A percentile compares a stretch with the other conserved stretches of the same genome.
phyloP scores from a whole-genome alignment of 2,888 invertebrate genomes.

The Hirtodrosophila cameraria region DNA sequence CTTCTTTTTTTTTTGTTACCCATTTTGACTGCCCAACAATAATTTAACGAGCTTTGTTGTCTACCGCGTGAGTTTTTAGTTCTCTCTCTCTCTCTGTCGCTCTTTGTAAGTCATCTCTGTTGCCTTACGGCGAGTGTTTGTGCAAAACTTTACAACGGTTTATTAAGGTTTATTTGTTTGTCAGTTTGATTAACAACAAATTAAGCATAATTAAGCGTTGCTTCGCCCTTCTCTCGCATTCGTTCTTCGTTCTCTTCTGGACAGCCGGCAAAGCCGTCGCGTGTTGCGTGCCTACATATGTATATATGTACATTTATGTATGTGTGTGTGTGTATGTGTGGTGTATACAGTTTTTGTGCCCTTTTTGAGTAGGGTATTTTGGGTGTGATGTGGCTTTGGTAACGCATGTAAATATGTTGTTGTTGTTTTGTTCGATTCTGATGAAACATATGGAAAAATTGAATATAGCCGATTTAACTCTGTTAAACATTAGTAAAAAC shows the following conservation, averaged over 20 bases:
- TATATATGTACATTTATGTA: conserved; percentile 11
- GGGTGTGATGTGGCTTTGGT: conserved; percentile 12
- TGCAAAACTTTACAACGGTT: conserved; percentile 50
- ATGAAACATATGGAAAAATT: no score
- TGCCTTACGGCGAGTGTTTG: conserved; percentile 14
- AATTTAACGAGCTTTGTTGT: conserved; percentile 50
- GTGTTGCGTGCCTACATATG: conserved; percentile 53
- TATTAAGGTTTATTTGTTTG: conserved; percentile 57
- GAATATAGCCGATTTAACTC: no score
- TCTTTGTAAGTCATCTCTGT: no score
- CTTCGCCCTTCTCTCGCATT: conserved; percentile 25
- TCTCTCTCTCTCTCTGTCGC: conserved; percentile 14
- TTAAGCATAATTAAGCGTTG: conserved; percentile 69
- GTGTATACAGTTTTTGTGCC: conserved; percentile 71
- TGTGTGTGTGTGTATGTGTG: conserved; percentile 28
- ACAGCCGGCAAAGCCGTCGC: conserved; percentile 72
- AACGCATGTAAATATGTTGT: conserved; percentile 1
- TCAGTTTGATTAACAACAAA: conserved; percentile 72
- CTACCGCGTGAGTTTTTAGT: conserved; percentile 44
- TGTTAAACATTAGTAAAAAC: no score
- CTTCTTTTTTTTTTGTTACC: conserved; percentile 35
- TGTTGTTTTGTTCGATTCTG: no score
- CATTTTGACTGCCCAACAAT: conserved; percentile 43
- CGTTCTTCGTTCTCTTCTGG: conserved; percentile 25
- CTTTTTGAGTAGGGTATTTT: conserved; percentile 23